These are phyloP conservation scores for Amaurobius ferox DNA, from an alignment of 2,888 invertebrate species.

Conservation along the genomic window DNA sequence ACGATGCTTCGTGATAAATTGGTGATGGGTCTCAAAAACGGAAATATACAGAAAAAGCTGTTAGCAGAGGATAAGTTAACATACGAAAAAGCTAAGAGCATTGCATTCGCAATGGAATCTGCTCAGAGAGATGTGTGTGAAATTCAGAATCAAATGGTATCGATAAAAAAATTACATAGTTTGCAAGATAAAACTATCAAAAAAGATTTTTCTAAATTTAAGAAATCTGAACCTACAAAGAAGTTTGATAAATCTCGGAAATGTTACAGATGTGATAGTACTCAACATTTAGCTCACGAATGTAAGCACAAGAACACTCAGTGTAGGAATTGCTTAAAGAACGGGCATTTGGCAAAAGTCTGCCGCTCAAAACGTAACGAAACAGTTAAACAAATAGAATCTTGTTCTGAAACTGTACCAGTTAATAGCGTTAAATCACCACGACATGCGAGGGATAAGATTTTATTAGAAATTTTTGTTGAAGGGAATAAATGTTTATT, in stretches of 20 bases:
- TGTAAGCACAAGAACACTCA: slow-evolving; percentile 54
- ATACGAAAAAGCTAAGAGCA: slow-evolving; percentile 45
- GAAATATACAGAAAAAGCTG: slow-evolving; percentile 46
- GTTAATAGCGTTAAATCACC: slow-evolving; percentile 51
- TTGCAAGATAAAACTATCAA: slow-evolving; percentile 39
- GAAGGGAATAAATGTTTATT: slow-evolving; percentile 47
- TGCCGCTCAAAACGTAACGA: slow-evolving; percentile 55
- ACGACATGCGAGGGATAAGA: slow-evolving; percentile 54
- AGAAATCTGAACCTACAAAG: slow-evolving; percentile 43
- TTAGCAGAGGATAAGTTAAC: slow-evolving; percentile 46
- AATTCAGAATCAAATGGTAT: slow-evolving; percentile 53
- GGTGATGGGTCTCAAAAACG: slow-evolving; percentile 35
- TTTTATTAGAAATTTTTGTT: slow-evolving; percentile 54
- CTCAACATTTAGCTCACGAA: slow-evolving; percentile 55
- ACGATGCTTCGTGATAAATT: slow-evolving; percentile 40
- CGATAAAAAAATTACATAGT: slow-evolving; percentile 37
- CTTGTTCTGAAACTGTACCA: slow-evolving; percentile 55
- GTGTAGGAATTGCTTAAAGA: slow-evolving; percentile 54
- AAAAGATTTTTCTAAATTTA: slow-evolving; percentile 53
- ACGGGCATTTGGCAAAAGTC: slow-evolving; percentile 56
- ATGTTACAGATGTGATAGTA: slow-evolving; percentile 55
- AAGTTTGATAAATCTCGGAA: slow-evolving; percentile 49
- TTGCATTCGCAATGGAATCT: slow-evolving; percentile 51
- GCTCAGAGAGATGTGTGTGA: slow-evolving; percentile 48
- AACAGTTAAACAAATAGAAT: slow-evolving; percentile 55